Conservation (phyloP, 2,888 invertebrate species). For the Thymelicus lineola region DNA sequence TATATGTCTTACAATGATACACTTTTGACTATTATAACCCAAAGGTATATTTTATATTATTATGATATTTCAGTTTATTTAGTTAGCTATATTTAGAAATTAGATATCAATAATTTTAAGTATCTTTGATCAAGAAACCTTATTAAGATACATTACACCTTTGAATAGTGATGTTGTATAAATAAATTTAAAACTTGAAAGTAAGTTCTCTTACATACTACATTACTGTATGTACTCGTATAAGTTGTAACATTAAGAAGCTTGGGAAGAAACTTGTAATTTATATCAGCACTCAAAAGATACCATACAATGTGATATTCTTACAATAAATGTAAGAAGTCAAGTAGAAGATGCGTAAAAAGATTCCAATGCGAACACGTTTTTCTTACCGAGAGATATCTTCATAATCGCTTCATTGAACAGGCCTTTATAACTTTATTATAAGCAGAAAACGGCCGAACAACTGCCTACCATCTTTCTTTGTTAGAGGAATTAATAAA, state of each 20-base stretch:
- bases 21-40: no score
- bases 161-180: no score
- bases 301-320: conserved; percentile 22
- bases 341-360: conserved; percentile 23
- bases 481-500: conserved; percentile 10
- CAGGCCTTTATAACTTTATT: conserved; percentile 39
- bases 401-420: conserved; percentile 41
- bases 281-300: conserved; percentile 8
- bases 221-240: no score
- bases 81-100: no score
- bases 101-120: no score
- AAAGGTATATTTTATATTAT: no score
- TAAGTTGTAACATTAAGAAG: not conserved
- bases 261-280: not conserved
- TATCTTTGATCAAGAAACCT: no score
- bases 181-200: no score
- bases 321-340: conserved; percentile 29
- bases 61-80: no score
- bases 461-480: not conserved
- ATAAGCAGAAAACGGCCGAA: conserved; percentile 19
- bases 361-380: conserved; percentile 40
- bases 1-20: no score
- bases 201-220: no score
- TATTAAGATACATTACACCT: no score
- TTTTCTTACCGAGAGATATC: conserved; percentile 41